Conservation (phyloP, 2,113 vertebrate species). For the Charina bottae region DNA sequence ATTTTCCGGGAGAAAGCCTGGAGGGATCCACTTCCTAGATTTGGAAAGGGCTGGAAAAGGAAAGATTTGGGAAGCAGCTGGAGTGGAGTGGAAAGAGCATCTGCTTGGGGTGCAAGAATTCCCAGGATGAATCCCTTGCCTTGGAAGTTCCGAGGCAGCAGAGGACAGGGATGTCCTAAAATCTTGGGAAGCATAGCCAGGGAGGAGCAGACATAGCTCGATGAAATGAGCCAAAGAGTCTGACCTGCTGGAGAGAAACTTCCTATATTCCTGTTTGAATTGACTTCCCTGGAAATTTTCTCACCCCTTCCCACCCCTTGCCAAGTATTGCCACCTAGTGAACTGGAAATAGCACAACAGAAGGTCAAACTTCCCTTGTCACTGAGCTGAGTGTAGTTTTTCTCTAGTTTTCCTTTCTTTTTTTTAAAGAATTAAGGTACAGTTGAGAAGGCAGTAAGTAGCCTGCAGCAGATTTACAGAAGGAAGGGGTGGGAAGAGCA, state of each 20-base stretch:
- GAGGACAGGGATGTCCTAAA: neutral
- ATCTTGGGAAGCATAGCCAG: neutral
- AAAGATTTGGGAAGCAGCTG: too few relatives aligned
- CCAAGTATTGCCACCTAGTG: neutral
- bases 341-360: neutral
- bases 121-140: neutral
- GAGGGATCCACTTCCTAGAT: neutral
- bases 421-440: neutral
- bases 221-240: neutral
- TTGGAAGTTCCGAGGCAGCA: neutral
- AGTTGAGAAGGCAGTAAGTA: accelerated
- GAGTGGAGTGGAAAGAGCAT: neutral
- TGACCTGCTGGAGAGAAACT: neutral
- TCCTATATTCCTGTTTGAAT: neutral
- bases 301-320: too few relatives aligned
- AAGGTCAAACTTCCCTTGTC: neutral
- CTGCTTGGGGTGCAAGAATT: neutral
- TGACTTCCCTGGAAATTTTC: neutral
- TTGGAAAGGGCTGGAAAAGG: neutral
- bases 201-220: neutral
- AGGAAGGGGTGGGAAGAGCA: too few relatives aligned
- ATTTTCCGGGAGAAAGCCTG: neutral
- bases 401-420: neutral
- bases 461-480: neutral
- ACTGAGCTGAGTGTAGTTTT: neutral